Conservation (phyloP, 2,113 vertebrate species). For the Taxidea taxus region DNA sequence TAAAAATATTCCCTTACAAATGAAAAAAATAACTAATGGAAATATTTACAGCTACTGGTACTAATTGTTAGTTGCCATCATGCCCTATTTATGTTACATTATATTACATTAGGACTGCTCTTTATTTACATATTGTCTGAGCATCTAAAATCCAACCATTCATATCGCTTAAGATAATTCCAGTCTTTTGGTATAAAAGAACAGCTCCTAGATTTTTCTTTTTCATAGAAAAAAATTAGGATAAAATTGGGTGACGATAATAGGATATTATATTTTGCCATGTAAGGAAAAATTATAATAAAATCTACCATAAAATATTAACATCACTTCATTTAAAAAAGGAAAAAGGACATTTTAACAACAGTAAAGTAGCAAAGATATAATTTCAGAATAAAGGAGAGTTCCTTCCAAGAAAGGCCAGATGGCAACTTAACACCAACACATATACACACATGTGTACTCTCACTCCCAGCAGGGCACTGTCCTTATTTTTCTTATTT, state of each 20-base stretch:
- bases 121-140: not conserved
- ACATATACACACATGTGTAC: accelerated
- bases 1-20: not conserved
- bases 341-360: not conserved
- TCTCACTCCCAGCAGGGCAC: not conserved
- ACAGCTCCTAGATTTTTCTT: not conserved
- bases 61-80: not conserved
- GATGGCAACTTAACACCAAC: not conserved
- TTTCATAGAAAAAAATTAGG: not conserved
- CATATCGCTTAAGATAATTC: not conserved
- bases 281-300: not conserved
- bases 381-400: not conserved
- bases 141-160: not conserved
- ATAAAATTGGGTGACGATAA: not conserved
- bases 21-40: not conserved
- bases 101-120: not conserved
- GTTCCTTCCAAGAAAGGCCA: not conserved
- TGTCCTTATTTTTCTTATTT: not conserved
- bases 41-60: not conserved
- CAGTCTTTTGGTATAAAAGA: not conserved
- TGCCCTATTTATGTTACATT: not conserved
- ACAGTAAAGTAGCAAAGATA: not conserved
- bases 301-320: not conserved
- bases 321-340: not conserved
- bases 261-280: not conserved